These are phyloP conservation scores for Dromiciops gliroides DNA, from an alignment of 2,113 vertebrate species.

Conservation along the genomic window DNA sequence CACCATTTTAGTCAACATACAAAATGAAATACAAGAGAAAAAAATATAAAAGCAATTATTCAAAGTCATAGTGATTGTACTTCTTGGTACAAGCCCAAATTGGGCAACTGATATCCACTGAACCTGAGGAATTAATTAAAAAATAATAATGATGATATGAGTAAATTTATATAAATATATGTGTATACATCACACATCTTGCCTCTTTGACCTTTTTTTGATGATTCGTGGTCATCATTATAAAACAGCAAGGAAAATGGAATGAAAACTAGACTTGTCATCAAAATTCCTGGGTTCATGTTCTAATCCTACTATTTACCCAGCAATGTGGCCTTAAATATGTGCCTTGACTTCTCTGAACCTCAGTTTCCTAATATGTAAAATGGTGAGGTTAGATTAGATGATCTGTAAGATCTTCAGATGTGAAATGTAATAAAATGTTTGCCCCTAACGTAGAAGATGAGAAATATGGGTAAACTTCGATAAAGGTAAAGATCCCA, in stretches of 20 bases:
- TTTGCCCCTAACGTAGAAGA: not conserved
- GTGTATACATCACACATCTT: not conserved
- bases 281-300: not conserved
- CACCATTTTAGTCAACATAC: not conserved
- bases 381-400: not conserved
- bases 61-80: not conserved
- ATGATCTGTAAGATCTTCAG: not conserved
- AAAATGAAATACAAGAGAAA: not conserved
- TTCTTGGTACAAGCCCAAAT: not conserved
- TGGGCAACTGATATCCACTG: not conserved
- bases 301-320: not conserved
- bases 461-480: not conserved
- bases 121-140: not conserved
- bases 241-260: not conserved
- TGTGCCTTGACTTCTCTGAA: not conserved
- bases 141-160: not conserved
- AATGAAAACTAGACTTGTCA: not conserved
- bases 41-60: not conserved
- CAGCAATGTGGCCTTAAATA: not conserved
- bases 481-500: not conserved
- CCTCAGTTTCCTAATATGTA: not conserved
- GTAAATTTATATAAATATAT: not conserved
- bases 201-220: not conserved
- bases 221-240: not conserved
- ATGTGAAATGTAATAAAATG: not conserved